phyloP scores from a whole-genome alignment of 2,888 invertebrate species.

The Andrena camellia region DNA sequence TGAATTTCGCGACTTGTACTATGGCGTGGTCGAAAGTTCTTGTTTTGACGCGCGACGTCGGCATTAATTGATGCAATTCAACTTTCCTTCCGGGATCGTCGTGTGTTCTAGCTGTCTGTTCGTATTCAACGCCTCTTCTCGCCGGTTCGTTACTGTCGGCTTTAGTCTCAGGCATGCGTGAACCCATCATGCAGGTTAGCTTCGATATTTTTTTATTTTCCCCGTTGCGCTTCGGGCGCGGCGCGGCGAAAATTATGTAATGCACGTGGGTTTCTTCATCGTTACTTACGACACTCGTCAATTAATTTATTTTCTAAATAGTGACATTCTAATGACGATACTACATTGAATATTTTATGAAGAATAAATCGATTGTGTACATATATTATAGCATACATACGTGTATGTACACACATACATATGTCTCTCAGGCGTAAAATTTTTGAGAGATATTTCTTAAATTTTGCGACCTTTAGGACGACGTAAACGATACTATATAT shows the following conservation, averaged over 20 bases:
- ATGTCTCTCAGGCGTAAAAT: no score
- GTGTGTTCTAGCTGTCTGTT: conserved; percentile 46
- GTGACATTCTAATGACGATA: background rate
- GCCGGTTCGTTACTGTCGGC: conserved; percentile 29
- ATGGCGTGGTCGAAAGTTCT: conserved; percentile 40
- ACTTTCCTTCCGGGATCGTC: conserved; percentile 83
- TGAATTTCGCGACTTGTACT: background rate
- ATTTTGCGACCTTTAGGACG: no score
- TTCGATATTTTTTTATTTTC: conserved; percentile 56
- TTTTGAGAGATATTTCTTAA: no score
- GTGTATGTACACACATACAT: no score
- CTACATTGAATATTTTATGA: conserved; percentile 4
- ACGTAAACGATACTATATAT: no score
- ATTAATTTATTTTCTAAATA: background rate
- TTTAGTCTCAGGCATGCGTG: conserved; percentile 67
- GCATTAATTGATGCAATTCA: conserved; percentile 76
- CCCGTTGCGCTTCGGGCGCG: conserved; percentile 38
- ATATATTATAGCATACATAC: no score
- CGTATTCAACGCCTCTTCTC: conserved; percentile 27
- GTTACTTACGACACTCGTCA: conserved; percentile 12
- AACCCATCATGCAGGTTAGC: conserved; percentile 73
- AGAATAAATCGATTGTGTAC: no score
- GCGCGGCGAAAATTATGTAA: conserved; percentile 65
- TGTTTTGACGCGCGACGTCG: conserved; percentile 41
- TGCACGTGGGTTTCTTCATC: conserved; percentile 44